Conservation (phyloP, 2,113 vertebrate species). For the Tamias sibiricus region DNA sequence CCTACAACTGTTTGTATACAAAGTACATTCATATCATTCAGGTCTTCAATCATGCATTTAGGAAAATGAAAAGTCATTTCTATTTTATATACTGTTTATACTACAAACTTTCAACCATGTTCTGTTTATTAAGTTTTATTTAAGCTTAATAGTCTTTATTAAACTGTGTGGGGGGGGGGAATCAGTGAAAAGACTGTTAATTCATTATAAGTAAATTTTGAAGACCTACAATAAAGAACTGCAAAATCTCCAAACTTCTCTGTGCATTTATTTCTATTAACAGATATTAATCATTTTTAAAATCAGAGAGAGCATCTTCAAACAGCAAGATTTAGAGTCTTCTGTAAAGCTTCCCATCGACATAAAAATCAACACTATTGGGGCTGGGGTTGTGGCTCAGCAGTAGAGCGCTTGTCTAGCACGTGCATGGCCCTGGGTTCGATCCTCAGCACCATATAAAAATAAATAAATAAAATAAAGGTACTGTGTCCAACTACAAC, state of each 20-base stretch:
- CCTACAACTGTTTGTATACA: too few species aligned
- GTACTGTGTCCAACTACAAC: too few species aligned
- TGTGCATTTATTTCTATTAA: constrained; percentile 2
- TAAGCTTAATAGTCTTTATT: constrained; percentile 40
- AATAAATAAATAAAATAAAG: too few species aligned
- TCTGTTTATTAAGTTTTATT: constrained; percentile 3
- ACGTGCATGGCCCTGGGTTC: too few species aligned
- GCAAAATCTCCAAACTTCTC: constrained; percentile 27
- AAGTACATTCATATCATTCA: too few species aligned
- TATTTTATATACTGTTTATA: constrained; percentile 41
- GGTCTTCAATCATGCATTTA: too few species aligned
- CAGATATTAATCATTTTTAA: constrained; percentile 29
- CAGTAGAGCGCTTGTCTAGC: too few species aligned
- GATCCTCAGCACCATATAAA: too few species aligned
- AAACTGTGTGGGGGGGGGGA: constrained; percentile 43
- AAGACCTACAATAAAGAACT: constrained; percentile 22
- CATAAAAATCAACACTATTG: constrained; percentile 30
- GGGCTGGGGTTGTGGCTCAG: too few species aligned
- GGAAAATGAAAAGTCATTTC: too few species aligned
- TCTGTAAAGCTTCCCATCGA: neutral
- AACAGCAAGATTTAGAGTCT: constrained; percentile 22
- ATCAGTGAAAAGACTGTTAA: constrained; percentile 27
- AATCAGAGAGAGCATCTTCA: neutral
- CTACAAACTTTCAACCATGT: constrained; percentile 14
- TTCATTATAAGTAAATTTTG: constrained; percentile 38